Base-by-base conservation (phyloP, 2,113 vertebrate species). In the Prinia subflava region DNA sequence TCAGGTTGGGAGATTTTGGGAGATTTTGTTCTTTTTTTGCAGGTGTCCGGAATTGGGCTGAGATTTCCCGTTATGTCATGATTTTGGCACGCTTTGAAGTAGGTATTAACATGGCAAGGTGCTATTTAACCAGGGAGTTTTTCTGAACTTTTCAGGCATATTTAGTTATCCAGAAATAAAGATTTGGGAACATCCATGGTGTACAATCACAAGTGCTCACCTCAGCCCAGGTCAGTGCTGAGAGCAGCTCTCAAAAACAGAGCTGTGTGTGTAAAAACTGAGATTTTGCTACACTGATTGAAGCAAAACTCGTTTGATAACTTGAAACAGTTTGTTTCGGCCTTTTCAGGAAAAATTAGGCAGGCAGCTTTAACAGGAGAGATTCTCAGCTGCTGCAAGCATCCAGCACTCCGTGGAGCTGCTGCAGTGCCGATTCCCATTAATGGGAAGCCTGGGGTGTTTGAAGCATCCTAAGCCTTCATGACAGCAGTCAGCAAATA, bases 61-160 rank as follows among this genome's bases (percentile, higher is more conserved):
- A 97, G 56, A 95, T 97, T 88, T 81, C 57, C 46, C 94, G 96
- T 31, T 97, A 97, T 2, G 70, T 97, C 75, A 95, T 97, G 95
- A 67, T 97, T 91, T 60, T 97, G 90, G 90, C 94, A 57, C 96
- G 1, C 57, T 97, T 96, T 81, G 95, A 97, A 46, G 97, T 97
- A 56, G 71, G 95, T 78, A 44, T 84, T 64, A 44, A 49, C 19
- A 2, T 46, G 53, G 10, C 56, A 46, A n/a, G 8, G 2, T 75
- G 28, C 57, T 84, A 0, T 44, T 71, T 24, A 12, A 21, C 27
- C 13, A 8, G 15, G 70, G 19, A 24, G 20, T 3, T 15, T 63
- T 80, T 13, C 56, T 79, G 47, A 81, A 20, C 20, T 44, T 90
- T 13, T 67, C 39, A 44, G 39, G 53, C 10, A 1, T 31, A 14